Evolutionary conservation across 2,113 vertebrate species (phyloP).

Genomic region (Ciconia maguari): DNA sequence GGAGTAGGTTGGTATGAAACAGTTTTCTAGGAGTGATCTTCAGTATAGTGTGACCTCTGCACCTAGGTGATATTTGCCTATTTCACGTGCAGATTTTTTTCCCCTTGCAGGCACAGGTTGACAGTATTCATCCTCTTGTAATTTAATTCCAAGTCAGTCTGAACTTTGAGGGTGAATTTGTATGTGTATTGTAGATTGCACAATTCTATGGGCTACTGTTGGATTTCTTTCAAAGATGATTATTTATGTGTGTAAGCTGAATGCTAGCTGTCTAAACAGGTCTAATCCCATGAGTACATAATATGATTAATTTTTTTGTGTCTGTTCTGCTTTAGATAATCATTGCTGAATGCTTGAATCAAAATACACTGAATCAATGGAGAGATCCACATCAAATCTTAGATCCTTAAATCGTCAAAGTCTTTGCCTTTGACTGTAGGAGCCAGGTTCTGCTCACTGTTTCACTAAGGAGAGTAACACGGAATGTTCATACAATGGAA

Average conservation of each 20-base stretch:
- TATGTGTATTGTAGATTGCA: neutral
- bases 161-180: neutral
- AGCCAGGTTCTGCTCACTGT: neutral
- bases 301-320: neutral
- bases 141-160: neutral
- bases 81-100: neutral
- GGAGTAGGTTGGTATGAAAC: neutral
- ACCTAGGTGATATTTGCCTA: neutral
- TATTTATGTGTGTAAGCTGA: neutral
- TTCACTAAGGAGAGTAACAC: neutral
- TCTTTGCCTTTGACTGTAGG: neutral
- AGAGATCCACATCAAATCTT: neutral
- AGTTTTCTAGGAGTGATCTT: neutral
- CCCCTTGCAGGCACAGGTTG: neutral
- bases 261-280: neutral
- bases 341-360: neutral
- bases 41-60: neutral
- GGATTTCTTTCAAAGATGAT: neutral
- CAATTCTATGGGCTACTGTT: neutral
- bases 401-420: neutral
- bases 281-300: neutral
- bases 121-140: neutral
- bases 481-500: fast-evolving
- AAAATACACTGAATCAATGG: neutral
- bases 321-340: neutral